phyloP scores from a whole-genome alignment of 2,113 vertebrate genomes.

The Tachycineta bicolor region DNA sequence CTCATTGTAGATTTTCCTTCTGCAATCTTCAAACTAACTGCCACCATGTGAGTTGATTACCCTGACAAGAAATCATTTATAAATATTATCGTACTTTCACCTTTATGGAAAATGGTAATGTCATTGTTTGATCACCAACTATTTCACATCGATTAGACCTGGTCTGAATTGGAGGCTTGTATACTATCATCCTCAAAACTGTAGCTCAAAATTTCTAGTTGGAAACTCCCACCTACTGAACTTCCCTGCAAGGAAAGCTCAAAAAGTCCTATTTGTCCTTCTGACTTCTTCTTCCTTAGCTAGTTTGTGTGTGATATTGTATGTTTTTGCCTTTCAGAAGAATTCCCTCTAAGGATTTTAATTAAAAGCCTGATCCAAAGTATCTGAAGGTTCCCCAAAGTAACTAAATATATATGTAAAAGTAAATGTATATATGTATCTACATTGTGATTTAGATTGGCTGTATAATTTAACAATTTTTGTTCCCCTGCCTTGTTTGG shows the following conservation, averaged over 20 bases:
- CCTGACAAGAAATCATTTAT: not conserved
- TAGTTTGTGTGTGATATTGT: not conserved
- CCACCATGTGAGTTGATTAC: not conserved
- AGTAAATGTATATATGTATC: not conserved
- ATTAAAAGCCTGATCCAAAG: not conserved
- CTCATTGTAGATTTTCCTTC: not conserved
- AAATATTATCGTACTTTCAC: not conserved
- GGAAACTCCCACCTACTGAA: not conserved
- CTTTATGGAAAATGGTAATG: not conserved
- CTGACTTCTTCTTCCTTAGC: not conserved
- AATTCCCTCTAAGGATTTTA: not conserved
- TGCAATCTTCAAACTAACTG: not conserved
- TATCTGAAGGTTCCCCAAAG: not conserved
- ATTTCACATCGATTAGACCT: not conserved
- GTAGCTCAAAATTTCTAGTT: not conserved
- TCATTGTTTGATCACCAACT: not conserved
- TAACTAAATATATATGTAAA: not conserved
- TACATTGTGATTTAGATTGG: not conserved
- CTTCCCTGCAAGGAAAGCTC: fast-evolving
- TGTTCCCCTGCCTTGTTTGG: not conserved
- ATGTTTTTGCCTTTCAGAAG: not conserved
- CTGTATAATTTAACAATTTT: not conserved
- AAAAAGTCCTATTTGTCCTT: not conserved
- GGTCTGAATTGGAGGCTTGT: not conserved
- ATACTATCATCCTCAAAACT: not conserved